Conservation (phyloP, 2,797 vertebrate species). For the Cephalopachus bancanus region DNA sequence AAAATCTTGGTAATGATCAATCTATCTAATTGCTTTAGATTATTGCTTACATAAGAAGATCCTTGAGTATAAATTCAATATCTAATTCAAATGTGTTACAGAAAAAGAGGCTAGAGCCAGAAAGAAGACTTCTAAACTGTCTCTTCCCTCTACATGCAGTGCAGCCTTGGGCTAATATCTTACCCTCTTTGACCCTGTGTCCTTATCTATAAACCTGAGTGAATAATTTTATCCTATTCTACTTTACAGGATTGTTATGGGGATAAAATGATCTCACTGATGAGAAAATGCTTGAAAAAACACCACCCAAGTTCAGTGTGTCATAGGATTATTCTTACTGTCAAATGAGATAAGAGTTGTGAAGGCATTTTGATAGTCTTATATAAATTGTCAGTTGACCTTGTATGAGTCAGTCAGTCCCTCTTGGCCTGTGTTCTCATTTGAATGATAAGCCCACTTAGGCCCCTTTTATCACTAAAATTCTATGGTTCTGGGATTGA, state of each 20-base stretch:
- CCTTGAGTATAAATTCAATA: background rate
- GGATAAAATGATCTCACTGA: constrained; percentile 62
- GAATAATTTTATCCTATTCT: background rate
- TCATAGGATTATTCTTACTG: constrained; percentile 37
- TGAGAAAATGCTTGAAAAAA: constrained; percentile 52
- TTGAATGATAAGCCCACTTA: constrained; percentile 65
- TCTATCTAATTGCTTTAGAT: background rate
- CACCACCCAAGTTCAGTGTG: background rate
- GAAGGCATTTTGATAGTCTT: background rate
- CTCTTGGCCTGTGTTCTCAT: constrained; percentile 50
- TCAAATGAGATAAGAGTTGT: constrained; percentile 51
- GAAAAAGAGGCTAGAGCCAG: background rate
- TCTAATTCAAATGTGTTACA: background rate
- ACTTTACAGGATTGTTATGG: background rate
- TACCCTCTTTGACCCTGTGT: background rate
- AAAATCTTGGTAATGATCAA: background rate
- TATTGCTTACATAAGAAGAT: background rate
- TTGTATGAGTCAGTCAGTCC: background rate
- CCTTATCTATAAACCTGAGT: background rate
- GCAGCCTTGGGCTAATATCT: background rate
- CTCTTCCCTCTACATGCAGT: accelerated
- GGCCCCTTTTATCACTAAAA: constrained; percentile 65
- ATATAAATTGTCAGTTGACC: constrained; percentile 70
- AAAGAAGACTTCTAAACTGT: background rate
- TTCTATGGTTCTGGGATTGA: constrained; percentile 60